Percentiles rank a stretch among this genome's conserved stretches.
Conservation (phyloP, 2,113 vertebrate genomes). For the Eolophus roseicapilla region DNA sequence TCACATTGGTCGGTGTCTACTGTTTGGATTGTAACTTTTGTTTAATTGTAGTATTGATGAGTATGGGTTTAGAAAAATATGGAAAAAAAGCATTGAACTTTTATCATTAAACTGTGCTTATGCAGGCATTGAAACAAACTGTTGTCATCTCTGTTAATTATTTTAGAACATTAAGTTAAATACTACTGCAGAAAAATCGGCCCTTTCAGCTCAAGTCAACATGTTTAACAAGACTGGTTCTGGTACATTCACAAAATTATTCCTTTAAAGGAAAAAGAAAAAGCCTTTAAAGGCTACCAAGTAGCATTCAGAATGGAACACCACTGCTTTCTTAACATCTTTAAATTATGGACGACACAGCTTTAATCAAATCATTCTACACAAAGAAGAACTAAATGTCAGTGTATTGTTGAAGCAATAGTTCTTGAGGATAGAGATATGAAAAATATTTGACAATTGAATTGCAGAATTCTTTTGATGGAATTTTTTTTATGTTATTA, state of each 20-base stretch:
- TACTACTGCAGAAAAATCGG: not conserved
- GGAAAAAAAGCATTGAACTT: not conserved
- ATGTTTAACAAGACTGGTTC: not conserved
- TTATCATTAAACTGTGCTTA: not conserved
- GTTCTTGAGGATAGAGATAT: not conserved
- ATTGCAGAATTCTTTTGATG: not conserved
- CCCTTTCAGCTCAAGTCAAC: not conserved
- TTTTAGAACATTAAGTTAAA: not conserved
- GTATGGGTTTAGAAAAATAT: not conserved
- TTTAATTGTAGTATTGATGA: not conserved
- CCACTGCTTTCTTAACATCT: not conserved
- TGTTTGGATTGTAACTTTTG: slow-evolving; percentile 27
- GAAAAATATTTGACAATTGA: not conserved
- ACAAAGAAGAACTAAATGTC: not conserved
- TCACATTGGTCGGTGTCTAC: slow-evolving; percentile 3
- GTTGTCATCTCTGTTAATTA: not conserved
- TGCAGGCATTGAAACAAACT: not conserved
- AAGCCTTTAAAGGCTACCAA: not conserved
- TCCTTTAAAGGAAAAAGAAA: not conserved
- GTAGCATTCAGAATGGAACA: not conserved
- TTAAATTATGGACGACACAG: not conserved
- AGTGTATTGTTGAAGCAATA: not conserved
- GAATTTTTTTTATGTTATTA: not conserved
- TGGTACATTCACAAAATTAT: not conserved
- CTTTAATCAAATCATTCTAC: not conserved